Evolutionary conservation across 1,140 invertebrate species (phyloP), one percentile per base, ranked within the genome.

Genomic region (Drosophila melanica): DNA sequence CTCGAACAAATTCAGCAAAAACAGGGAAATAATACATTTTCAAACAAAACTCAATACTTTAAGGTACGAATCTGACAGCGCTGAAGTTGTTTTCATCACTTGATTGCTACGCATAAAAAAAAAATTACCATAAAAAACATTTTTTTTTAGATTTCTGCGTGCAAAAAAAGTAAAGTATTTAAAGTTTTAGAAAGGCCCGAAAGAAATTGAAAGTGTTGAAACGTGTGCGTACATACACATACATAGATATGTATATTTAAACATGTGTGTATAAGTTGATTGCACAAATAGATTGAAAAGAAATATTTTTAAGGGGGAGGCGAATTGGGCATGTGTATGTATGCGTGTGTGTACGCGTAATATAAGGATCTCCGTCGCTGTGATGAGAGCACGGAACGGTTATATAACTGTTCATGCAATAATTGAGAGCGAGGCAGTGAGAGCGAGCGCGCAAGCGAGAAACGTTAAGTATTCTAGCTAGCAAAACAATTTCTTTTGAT

Each of bases 401-500:
- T 85, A 85, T 85, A 85, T 85, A 85, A 85, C 63, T 18, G 16
- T 69, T 41, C 39, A 63, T 66, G 33, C 67, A 59, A 35, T 18
- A 10, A 45, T 23, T 53, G 30, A 16, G 4, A 11, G 35, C 3
- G 27, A n/a, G n/a, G 39, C 18, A 23, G 68, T 14, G 55, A 33
- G 50, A 30, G 68, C 1, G 50, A 42, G 23, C 8, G 39, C n/a
- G 41, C 5, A 18, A 20, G 18, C 18, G 23, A 54, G 53, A 39
- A 20, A 8, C 4, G 14, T 27, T 6, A 27, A 27, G 6, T 27
- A 54, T 53, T 66, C 42, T 59, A 54, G 65, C 53, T 66, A 58
- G 59, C 67, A 66, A 42, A 65, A 65, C 33, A 37, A 23, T 86
- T 72, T 62, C 67, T 86, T 73, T 55, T 75, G 51, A 79, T 79